These are phyloP conservation scores for Rhinichthys osculus DNA, from an alignment of 2,797 vertebrate genomes.

Conservation along the genomic window DNA sequence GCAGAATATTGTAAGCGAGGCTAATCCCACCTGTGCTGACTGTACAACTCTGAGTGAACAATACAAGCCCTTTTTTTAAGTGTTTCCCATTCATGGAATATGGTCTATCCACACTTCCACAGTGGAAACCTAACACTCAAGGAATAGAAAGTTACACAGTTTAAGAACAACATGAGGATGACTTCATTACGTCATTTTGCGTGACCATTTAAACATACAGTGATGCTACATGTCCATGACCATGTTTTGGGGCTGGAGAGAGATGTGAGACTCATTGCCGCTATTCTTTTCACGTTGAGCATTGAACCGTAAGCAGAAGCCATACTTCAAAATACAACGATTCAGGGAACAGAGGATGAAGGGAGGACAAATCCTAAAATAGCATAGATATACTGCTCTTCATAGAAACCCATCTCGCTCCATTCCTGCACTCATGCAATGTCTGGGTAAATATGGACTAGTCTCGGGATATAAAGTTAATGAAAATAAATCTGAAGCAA, in stretches of 20 bases:
- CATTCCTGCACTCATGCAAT: not conserved
- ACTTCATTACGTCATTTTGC: not conserved
- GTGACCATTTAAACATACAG: not conserved
- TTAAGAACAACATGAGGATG: not conserved
- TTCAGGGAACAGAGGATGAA: slow-evolving; percentile 27
- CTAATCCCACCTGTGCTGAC: not conserved
- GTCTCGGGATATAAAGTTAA: not conserved
- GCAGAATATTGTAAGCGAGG: not conserved
- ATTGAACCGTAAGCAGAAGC: slow-evolving; percentile 42
- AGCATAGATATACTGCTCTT: not conserved
- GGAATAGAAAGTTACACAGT: not conserved
- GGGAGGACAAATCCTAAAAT: not conserved
- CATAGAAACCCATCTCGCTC: not conserved
- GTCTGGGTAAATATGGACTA: not conserved
- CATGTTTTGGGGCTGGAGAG: slow-evolving; percentile 4
- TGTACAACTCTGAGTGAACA: not conserved
- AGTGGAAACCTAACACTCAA: no score
- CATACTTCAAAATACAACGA: not conserved
- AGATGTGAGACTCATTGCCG: slow-evolving; percentile 22
- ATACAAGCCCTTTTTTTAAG: not conserved
- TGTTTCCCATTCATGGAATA: not conserved
- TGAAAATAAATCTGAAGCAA: not conserved
- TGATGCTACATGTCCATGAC: not conserved
- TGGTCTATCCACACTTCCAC: no score
- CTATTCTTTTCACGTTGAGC: slow-evolving; percentile 36